Evolutionary conservation across 2,113 vertebrate species (phyloP), one percentile per base, ranked within the genome.

Genomic region (Cranoglanis bouderius): DNA sequence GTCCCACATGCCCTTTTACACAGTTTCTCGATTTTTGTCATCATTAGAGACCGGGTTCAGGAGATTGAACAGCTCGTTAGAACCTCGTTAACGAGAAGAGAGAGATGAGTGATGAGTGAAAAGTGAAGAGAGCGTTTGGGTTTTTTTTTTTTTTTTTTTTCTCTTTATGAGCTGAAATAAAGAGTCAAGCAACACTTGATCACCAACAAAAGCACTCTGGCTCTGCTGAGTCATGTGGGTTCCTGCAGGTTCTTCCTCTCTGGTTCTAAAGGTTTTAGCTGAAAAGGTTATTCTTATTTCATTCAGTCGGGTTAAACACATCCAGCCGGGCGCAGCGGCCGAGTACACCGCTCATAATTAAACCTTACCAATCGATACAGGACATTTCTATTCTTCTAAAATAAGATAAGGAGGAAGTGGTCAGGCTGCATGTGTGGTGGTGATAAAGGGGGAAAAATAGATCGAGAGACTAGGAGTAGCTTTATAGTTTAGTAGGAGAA

Each of bases 11-110:
- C 49, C 8, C 29, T 72, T 57, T 78, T 81, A 86, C 84, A 85
- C 59, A 82, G 85, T 72, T 87, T 55, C 57, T 61, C 78, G 61
- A 83, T 77, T 80, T 89, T 85, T 90, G 85, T 88, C 85, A 81
- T 72, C 82, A 78, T 88, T 85, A 86, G 57, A 43, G 61, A 8
- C 57, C 26, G 14, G 21, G 46, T 77, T 67, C 49, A 19, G 70
- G 32, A 38, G 57, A 63, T 74, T 35, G 26, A 82, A 67, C 53
- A 53, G 46, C 63, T 90, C 46, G 13, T 88, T 88, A 90, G 40
- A 72, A 26, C 32, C 67, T 88, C 46, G 67, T 88, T 86, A 90
- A 12, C 46, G 59, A 80, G 29, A 29, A 51, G 38, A 88, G 67
- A 86, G 46, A 40, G 57, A 57, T 67, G 83, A 77, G 7, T 82